Percentiles rank a stretch among this genome's conserved stretches.
Conservation (phyloP, 2,888 invertebrate genomes). For the Alsophila aescularia region DNA sequence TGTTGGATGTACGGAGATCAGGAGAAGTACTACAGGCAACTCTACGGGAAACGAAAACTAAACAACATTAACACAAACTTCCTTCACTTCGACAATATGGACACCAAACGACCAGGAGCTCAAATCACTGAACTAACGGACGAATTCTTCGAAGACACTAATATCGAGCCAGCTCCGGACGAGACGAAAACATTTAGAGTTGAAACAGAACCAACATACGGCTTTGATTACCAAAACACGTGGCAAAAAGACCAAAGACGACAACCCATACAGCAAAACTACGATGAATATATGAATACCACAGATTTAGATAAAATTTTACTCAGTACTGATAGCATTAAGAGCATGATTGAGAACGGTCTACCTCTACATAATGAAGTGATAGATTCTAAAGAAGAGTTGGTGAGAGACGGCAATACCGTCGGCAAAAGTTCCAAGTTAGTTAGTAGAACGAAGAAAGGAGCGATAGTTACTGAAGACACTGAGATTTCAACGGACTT, state of each 20-base stretch:
- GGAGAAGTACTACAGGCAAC: conserved; percentile 92
- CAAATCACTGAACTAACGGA: conserved; percentile 80
- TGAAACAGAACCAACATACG: conserved; percentile 73
- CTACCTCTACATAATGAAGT: conserved; percentile 69
- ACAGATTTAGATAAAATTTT: conserved; percentile 73
- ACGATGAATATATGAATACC: conserved; percentile 68
- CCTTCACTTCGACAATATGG: conserved; percentile 63
- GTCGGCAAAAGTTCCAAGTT: conserved; percentile 74
- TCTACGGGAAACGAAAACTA: conserved; percentile 87
- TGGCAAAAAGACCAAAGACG: conserved; percentile 83
- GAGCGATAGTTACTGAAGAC: conserved; percentile 75
- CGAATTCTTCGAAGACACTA: conserved; percentile 74
- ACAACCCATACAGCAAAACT: conserved; percentile 75
- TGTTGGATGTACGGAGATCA: conserved; percentile 95
- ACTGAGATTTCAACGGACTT: conserved; percentile 76
- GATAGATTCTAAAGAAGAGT: conserved; percentile 70
- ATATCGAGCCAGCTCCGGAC: conserved; percentile 74
- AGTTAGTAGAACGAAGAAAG: conserved; percentile 71
- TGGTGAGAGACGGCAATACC: conserved; percentile 69
- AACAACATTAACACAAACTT: conserved; percentile 67
- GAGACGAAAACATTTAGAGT: conserved; percentile 62
- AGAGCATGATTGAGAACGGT: conserved; percentile 73
- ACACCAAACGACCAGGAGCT: conserved; percentile 75
- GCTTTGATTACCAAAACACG: conserved; percentile 64
- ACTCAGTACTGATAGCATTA: conserved; percentile 70